These are phyloP conservation scores for Dolichomitus sp. DNA, from an alignment of 2,888 invertebrate species.

Conservation along the genomic window DNA sequence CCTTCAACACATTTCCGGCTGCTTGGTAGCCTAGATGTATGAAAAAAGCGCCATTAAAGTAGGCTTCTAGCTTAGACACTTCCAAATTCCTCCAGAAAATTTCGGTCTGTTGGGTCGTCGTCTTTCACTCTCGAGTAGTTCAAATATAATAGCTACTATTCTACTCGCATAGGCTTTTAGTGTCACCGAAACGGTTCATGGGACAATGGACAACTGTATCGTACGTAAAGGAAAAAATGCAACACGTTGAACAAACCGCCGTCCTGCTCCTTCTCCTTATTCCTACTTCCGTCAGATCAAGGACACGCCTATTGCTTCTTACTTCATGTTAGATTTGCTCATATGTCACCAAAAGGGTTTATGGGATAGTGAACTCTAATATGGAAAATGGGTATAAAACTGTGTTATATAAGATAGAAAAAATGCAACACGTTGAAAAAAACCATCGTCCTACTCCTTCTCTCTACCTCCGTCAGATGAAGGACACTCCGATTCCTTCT, in stretches of 20 bases:
- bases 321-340: too few species aligned
- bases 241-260: neutral
- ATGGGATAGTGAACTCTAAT: too few species aligned
- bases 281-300: too few species aligned
- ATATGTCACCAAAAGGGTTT: too few species aligned
- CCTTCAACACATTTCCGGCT: neutral
- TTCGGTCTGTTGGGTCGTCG: neutral
- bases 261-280: too few species aligned
- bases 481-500: too few species aligned
- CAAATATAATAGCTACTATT: neutral
- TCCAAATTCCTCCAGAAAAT: neutral
- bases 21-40: constrained; percentile 12
- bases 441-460: too few species aligned
- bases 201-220: constrained; percentile 28
- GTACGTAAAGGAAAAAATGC: neutral
- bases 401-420: too few species aligned
- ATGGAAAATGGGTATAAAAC: too few species aligned
- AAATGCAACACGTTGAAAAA: too few species aligned
- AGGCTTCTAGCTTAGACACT: constrained; percentile 1
- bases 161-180: constrained; percentile 16
- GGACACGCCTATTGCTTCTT: too few species aligned
- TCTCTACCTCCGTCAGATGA: too few species aligned
- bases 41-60: constrained; percentile 12
- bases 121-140: neutral
- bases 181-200: neutral